Evolutionary conservation across 2,113 vertebrate species (phyloP).

Genomic region (Eulemur rufifrons): DNA sequence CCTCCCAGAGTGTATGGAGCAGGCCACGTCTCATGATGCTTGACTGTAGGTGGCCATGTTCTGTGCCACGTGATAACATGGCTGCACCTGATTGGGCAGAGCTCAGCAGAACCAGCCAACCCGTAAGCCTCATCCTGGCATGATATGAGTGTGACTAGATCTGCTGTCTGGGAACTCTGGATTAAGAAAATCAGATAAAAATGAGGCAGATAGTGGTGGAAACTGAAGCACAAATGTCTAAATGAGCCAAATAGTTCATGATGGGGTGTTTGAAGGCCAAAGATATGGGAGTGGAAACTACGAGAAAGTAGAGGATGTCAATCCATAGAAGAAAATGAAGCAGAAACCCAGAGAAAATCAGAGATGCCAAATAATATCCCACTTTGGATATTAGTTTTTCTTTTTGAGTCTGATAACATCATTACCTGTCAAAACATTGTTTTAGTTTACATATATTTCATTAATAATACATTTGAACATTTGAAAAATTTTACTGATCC

Average conservation of each 20-base stretch:
- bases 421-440: neutral
- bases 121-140: neutral
- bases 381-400: neutral
- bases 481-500: neutral
- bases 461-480: neutral
- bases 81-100: neutral
- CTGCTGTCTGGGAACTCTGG: neutral
- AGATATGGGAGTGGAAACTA: neutral
- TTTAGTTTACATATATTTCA: neutral
- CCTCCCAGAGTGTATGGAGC: too few species aligned
- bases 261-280: neutral
- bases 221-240: neutral
- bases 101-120: neutral
- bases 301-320: neutral
- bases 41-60: neutral
- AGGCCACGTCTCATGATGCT: neutral
- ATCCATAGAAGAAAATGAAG: too few species aligned
- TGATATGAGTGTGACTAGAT: neutral
- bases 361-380: neutral
- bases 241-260: neutral
- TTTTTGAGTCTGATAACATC: neutral
- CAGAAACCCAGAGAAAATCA: neutral
- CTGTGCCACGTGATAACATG: neutral
- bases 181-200: neutral
- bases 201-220: neutral